Evolutionary conservation across 2,797 vertebrate genomes (phyloP), one percentile per base, ranked within the genome.

Genomic region (Pipistrellus pipistrellus): DNA sequence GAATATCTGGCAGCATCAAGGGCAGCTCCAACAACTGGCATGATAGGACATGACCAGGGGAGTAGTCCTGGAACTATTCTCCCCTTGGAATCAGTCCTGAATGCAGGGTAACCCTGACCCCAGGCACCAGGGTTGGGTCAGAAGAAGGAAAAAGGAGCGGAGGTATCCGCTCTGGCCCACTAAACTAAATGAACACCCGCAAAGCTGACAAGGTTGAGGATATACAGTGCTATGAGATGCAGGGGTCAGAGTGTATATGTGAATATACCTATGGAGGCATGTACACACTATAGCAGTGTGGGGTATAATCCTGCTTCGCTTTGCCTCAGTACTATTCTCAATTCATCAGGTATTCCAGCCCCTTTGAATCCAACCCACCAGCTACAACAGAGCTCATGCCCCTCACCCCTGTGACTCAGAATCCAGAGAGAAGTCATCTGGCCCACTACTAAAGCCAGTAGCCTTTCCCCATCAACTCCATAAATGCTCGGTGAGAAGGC

Each of bases 391-490:
- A 82, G 32, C 12, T 18, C 27, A 69, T 89, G 44, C 10, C 10
- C 15, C 15, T 81, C 2, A 12, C 2, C 23, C 10, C n/a, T 17
- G n/a, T 66, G 41, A 93, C 59, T 83, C 17, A 77, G 69, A 86
- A 89, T 83, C 95, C 30, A 80, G 87, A 90, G 35, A 94, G 89
- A 94, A 88, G 48, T 78, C 75, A 88, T 66, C 38, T 72, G 21
- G 32, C 3, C 32, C 71, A 66, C 10, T 51, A 35, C 2, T 21
- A 62, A 82, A 82, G 78, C 35, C 53, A 80, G 30, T 86, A 92
- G 23, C 8, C 20, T 78, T 81, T 86, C 80, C 20, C 23, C 8
- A n/a, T 53, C 18, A 91, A 20, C 18, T 25, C 59, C 35, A 73
- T 59, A 76, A 72, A 64, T 57, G 53, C 48, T 94, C 57, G 81